Conservation (phyloP, 1,140 invertebrate genomes). For the Medauroidea extradentata region DNA sequence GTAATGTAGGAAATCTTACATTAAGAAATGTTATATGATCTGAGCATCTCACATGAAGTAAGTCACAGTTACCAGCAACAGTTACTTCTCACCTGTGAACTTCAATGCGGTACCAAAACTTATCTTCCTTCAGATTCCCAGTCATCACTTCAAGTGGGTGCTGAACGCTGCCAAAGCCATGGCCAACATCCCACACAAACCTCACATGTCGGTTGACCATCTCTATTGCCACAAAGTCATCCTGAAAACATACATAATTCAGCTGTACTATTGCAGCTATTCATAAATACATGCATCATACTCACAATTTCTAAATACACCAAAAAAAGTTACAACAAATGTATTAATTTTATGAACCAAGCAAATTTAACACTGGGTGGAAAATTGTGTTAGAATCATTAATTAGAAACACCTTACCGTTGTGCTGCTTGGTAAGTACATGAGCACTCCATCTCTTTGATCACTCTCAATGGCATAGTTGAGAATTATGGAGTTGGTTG, state of each 20-base stretch:
- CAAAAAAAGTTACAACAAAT: neutral
- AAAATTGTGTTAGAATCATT: constrained; percentile 41
- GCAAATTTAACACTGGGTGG: constrained; percentile 39
- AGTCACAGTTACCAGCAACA: too few relatives aligned
- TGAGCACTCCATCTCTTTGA: constrained; percentile 56
- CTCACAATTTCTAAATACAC: too few relatives aligned
- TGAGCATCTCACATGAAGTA: too few relatives aligned
- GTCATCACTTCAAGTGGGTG: constrained; percentile 54
- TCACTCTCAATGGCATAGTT: constrained; percentile 59
- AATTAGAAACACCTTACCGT: constrained; percentile 43
- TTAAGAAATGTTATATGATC: too few relatives aligned
- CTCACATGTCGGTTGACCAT: constrained; percentile 69
- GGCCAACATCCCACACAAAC: constrained; percentile 74
- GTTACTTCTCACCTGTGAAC: constrained; percentile 57
- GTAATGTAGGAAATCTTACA: too few relatives aligned
- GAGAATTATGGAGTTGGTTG: constrained; percentile 64
- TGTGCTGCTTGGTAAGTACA: constrained; percentile 60
- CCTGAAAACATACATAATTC: constrained; percentile 23
- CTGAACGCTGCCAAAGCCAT: constrained; percentile 55
- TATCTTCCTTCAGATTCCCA: constrained; percentile 55
- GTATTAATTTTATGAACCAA: neutral
- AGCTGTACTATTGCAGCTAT: too few relatives aligned
- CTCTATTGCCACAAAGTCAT: constrained; percentile 76
- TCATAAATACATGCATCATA: too few relatives aligned
- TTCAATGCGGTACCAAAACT: constrained; percentile 68